A percentile compares a stretch with the other conserved stretches of the same genome.
These are phyloP conservation scores for Cherax quadricarinatus DNA, from an alignment of 1,140 invertebrate species.

Conservation along the genomic window DNA sequence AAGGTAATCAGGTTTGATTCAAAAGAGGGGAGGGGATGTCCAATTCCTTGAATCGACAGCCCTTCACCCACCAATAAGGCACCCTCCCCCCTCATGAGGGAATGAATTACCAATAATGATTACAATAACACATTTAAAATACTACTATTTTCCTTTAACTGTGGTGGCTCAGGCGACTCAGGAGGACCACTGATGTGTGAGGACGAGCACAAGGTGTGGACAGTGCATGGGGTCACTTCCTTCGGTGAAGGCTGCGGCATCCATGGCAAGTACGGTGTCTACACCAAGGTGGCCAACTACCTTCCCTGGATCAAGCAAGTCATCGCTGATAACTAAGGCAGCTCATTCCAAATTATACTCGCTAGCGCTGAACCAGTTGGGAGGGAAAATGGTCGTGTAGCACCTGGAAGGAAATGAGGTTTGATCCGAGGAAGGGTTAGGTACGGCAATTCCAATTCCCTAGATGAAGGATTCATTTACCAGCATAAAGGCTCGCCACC, in stretches of 20 bases:
- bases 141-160: too few species aligned
- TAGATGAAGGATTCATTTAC: too few species aligned
- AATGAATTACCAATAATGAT: too few species aligned
- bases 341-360: neutral
- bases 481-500: too few species aligned
- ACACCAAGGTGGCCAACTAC: conserved; percentile 91
- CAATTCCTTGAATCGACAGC: neutral
- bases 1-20: too few species aligned
- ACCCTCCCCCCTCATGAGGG: neutral
- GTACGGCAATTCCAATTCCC: too few species aligned
- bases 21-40: too few species aligned
- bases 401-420: too few species aligned
- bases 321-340: conserved; percentile 14
- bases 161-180: conserved; percentile 80
- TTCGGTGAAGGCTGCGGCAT: conserved; percentile 96
- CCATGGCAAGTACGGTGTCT: conserved; percentile 93
- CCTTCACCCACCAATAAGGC: neutral
- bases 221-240: conserved; percentile 93
- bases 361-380: too few species aligned
- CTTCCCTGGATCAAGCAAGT: conserved; percentile 85
- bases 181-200: conserved; percentile 84
- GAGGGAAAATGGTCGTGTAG: too few species aligned
- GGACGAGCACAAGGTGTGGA: conserved; percentile 77
- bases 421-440: too few species aligned
- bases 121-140: too few species aligned